Base-by-base conservation (phyloP, 2,888 invertebrate species). In the Phortica okadai region DNA sequence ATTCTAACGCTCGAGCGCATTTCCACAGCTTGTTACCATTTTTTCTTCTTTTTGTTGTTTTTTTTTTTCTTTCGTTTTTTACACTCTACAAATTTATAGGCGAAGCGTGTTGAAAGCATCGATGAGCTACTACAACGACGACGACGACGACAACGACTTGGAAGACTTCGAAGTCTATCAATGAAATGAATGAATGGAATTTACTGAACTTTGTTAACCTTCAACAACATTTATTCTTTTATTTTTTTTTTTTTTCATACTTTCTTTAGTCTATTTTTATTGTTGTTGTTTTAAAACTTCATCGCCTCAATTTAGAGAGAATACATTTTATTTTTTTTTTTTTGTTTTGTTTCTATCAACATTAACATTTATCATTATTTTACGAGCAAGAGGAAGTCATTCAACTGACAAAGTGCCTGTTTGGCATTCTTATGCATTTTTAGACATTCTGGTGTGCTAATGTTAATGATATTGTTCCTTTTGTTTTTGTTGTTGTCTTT, bases 181-280 rank as follows among this genome's bases (percentile, higher is more conserved):
- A 86, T 86, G 85, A 86, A 82, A 56, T 72, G 70, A 84, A 85
- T 85, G 85, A 85, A 85, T 87, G 86, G 85, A 87, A 85, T 85
- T 85, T 78, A 76, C 75, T 85, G 87, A 85, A 85, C 85, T 87
- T 83, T 84, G 82, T 87, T 85, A 86, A 85, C 87, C 85, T 83
- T 79, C 76, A 75, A 79, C 80, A 80, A 83, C 54, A 25, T 54
- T 54, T 76, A 25, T 62, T 66, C 56, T 25, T 42, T 76, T 21
- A 59, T 70, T 62, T 25, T 42, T 7, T 73, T 77, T 14, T 58
- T 44, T 78, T 77, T 82, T 77, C 80, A 79, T 33, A 33, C 33
- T 21, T 62, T 44, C 50, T 21, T 50, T 50, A 50, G 33, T 50
- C 6, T 1, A 2, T 50, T 50, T 50, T 50, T 50, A 11, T 14